A percentile compares a stretch with the other conserved stretches of the same genome.
Conservation (phyloP, 2,113 vertebrate species). For the Mesembrinibis cayennensis region DNA sequence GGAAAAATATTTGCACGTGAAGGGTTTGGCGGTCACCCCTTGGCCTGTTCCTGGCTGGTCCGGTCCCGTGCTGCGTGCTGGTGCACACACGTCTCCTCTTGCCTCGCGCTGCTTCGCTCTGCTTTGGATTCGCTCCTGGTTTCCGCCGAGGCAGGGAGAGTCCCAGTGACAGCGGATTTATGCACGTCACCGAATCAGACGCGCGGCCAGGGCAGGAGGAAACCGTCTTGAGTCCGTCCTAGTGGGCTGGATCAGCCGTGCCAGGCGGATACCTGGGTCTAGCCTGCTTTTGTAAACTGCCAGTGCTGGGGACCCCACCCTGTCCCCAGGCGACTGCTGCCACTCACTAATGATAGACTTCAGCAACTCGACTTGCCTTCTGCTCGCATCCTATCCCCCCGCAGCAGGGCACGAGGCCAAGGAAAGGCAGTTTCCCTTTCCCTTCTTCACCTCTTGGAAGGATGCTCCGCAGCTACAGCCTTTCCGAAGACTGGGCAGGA, state of each 20-base stretch:
- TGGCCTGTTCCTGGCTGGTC: background rate
- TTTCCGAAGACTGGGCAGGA: background rate
- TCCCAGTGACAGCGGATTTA: background rate
- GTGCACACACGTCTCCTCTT: background rate
- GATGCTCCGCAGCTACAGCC: background rate
- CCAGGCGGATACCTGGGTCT: accelerated
- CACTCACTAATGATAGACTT: background rate
- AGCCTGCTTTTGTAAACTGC: background rate
- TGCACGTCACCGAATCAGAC: background rate
- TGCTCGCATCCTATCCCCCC: accelerated
- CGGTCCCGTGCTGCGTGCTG: background rate
- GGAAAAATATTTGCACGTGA: background rate
- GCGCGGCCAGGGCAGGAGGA: background rate
- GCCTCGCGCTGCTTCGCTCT: accelerated
- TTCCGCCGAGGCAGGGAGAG: background rate
- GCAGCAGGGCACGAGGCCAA: background rate
- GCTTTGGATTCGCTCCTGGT: background rate
- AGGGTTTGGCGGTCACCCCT: background rate
- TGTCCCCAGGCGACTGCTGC: background rate
- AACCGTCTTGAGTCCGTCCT: background rate
- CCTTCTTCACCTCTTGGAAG: background rate
- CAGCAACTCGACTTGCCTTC: background rate
- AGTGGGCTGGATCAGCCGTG: background rate
- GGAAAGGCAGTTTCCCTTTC: background rate
- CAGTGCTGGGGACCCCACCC: background rate